Conservation (phyloP, 2,113 vertebrate species). For the Chaetorhynchus papuensis region DNA sequence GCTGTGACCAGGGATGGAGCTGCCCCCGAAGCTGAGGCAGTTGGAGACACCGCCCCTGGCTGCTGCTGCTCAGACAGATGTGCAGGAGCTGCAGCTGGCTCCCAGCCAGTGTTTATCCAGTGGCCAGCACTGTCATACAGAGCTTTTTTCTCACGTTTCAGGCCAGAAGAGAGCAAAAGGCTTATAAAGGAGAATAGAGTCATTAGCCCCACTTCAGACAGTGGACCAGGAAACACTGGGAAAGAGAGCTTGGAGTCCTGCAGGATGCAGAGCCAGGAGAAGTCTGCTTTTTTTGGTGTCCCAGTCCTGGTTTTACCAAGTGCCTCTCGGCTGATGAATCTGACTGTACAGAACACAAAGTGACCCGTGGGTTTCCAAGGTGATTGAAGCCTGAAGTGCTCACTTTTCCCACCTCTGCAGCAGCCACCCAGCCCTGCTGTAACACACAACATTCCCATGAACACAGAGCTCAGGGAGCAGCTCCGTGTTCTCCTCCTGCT, state of each 20-base stretch:
- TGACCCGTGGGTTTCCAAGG: background rate
- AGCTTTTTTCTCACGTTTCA: background rate
- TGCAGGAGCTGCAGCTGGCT: background rate
- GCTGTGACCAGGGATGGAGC: background rate
- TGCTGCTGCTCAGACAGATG: background rate
- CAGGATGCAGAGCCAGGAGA: background rate
- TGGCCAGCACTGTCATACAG: background rate
- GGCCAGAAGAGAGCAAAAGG: slow-evolving; percentile 3
- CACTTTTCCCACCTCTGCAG: background rate
- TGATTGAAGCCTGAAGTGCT: background rate
- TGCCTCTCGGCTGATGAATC: background rate
- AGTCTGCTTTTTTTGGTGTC: background rate
- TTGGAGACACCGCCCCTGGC: background rate
- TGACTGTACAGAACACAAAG: background rate
- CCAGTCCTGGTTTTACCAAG: background rate
- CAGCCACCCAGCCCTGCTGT: background rate
- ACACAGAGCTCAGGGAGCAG: background rate
- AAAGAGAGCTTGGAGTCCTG: background rate
- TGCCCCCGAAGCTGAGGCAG: background rate
- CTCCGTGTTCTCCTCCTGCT: background rate
- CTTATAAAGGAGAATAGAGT: background rate
- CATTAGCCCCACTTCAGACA: background rate
- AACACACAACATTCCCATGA: background rate
- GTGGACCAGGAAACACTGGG: background rate
- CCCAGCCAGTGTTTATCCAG: background rate